Evolutionary conservation across 2,888 invertebrate genomes (phyloP).

Genomic region (Oxytorus armatus): DNA sequence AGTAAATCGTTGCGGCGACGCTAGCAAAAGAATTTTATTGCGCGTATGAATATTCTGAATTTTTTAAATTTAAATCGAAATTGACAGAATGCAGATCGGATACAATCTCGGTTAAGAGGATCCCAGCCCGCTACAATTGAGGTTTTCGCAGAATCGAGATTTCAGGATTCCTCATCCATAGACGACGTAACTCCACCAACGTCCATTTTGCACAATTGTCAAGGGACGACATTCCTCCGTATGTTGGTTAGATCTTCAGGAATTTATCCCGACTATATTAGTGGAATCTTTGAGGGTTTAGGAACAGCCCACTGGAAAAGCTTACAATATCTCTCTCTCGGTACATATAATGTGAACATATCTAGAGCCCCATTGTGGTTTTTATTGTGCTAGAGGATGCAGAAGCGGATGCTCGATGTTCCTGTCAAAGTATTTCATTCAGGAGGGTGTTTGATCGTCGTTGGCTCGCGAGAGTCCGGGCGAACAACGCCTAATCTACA

Average conservation of each 20-base stretch:
- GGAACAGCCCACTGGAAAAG: constrained; percentile 22
- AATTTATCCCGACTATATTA: constrained; percentile 34
- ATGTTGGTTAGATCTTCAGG: constrained; percentile 1
- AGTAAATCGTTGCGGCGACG: too few species aligned
- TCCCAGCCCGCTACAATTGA: too few species aligned
- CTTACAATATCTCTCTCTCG: not conserved
- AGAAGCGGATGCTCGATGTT: not conserved
- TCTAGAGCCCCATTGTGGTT: not conserved
- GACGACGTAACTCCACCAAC: too few species aligned
- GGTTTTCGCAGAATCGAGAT: too few species aligned
- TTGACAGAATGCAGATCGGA: too few species aligned
- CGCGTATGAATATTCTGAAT: too few species aligned
- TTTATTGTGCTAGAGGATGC: not conserved
- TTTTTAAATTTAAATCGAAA: too few species aligned
- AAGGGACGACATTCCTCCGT: not conserved
- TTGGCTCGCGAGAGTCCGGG: not conserved
- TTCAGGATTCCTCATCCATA: too few species aligned
- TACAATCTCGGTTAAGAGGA: too few species aligned
- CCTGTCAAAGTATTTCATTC: not conserved
- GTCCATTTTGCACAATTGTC: too few species aligned
- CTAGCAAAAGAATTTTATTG: too few species aligned
- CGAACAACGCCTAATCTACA: not conserved
- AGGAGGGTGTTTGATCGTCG: not conserved
- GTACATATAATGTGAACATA: too few species aligned
- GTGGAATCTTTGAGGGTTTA: constrained; percentile 1